Percentiles rank a stretch among this genome's conserved stretches.
phyloP scores from a whole-genome alignment of 2,113 vertebrate species.

The Odocoileus hemionus region DNA sequence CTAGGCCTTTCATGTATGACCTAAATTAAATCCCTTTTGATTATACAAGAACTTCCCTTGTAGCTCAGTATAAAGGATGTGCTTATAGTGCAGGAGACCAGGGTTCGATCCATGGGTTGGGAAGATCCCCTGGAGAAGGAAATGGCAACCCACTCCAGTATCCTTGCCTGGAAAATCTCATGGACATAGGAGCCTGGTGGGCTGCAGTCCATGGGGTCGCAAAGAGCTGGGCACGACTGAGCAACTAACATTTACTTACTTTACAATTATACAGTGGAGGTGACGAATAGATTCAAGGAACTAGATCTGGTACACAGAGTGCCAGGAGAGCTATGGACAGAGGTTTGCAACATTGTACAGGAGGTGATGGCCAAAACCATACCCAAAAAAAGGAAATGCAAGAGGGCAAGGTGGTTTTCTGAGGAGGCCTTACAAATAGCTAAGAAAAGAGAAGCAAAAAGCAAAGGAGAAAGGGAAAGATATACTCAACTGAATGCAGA shows the following conservation, averaged over 20 bases:
- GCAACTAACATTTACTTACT: neutral
- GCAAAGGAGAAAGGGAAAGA: neutral
- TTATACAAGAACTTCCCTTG: neutral
- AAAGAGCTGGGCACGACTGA: neutral
- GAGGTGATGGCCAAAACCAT: neutral
- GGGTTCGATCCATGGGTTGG: neutral
- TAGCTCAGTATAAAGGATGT: neutral
- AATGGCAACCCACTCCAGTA: neutral
- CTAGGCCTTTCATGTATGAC: neutral
- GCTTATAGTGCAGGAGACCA: neutral
- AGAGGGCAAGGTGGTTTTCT: neutral
- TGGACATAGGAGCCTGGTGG: neutral
- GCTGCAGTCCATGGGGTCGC: neutral
- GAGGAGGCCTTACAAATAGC: neutral
- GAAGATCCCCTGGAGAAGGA: neutral
- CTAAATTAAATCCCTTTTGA: neutral
- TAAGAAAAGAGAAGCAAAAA: neutral
- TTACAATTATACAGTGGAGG: neutral
- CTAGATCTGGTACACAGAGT: neutral
- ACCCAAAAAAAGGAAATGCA: neutral
- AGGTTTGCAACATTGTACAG: neutral
- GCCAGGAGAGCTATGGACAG: neutral
- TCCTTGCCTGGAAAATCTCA: neutral
- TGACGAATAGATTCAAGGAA: neutral
- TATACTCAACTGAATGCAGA: neutral